Evolutionary conservation across 64 coral and sea anemone species (phyloP), one percentile per base, ranked within the genome.

Genomic region (Catalaphyllia jardinei): DNA sequence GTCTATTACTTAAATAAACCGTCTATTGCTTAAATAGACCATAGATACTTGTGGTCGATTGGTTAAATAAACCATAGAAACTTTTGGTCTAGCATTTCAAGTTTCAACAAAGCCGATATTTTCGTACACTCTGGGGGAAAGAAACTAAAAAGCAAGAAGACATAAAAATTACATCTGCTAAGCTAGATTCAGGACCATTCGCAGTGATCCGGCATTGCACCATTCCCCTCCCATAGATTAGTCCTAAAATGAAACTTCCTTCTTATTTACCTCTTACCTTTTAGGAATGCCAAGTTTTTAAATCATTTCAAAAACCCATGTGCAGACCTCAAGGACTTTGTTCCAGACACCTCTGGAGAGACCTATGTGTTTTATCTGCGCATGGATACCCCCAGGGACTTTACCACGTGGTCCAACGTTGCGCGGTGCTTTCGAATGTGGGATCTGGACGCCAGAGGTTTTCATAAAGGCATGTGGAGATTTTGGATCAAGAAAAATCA

Each of bases 401-500:
- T 79, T 79, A 76, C 76, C 24, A 98, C 92, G 10, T 98, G 95
- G 95, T 84, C 90, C 19, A 98, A 92, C 67, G 57, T 98, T 9
- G 87, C 91, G 29, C 89, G 94, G 31, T 98, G 95, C 61, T 88
- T 98, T 74, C 91, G 91, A 54, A 88, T 98, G 31, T 98, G 95
- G 95, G 91, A 98, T 76, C 78, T 98, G 31, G 95, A 98, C 79
- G 71, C 87, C 1, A 72, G 95, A 50, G 95, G 95, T 17, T 98
- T 91, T 72, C 95, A 98, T 74, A 98, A 94, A 75, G 94, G 95
- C 63, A 82, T 90, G 71, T 94, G 91, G 95, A 91, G 95, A 84
- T 86, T 94, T 20, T 98, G 95, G 95, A 89, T 98, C 29, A 98
- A 98, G 67, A 83, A 82, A 83, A 98, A 93, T 71, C 95, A 98